These are phyloP conservation scores for Caenorhabditis brenneri DNA, from an alignment of 1,140 invertebrate genomes.

Conservation along the genomic window DNA sequence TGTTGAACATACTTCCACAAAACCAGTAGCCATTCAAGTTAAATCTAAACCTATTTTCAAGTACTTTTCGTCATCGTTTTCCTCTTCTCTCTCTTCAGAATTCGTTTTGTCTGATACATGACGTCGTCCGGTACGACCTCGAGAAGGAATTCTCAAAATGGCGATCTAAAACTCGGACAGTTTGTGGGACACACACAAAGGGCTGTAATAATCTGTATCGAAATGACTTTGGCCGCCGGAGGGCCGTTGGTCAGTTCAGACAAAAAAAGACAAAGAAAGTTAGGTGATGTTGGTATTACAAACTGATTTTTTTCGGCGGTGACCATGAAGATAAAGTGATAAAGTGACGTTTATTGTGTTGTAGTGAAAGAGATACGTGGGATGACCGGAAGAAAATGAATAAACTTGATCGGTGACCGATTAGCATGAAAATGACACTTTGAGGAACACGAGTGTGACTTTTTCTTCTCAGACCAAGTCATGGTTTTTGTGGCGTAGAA, in stretches of 20 bases:
- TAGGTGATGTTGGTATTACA: not conserved
- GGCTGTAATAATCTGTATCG: not conserved
- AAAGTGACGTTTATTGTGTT: constrained; percentile 1
- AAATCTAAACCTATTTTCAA: constrained; percentile 7
- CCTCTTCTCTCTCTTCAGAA: not conserved
- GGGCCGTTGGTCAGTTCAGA: not conserved
- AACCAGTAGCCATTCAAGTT: constrained; percentile 28
- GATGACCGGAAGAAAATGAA: not conserved
- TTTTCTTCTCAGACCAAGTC: not conserved
- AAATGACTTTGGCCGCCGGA: not conserved
- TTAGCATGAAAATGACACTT: not conserved
- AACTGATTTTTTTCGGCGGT: not conserved
- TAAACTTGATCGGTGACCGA: constrained; percentile 30
- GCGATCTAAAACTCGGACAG: not conserved
- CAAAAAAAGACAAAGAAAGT: not conserved
- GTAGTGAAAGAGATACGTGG: not conserved
- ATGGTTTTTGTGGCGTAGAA: not conserved
- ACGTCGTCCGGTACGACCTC: constrained; percentile 14
- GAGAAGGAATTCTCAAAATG: not conserved
- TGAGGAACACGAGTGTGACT: constrained; percentile 33
- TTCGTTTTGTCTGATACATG: not conserved
- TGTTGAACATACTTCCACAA: not conserved
- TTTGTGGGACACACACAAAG: constrained; percentile 19
- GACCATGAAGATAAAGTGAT: constrained; percentile 28
- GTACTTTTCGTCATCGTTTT: not conserved